Evolutionary conservation across 2,113 vertebrate genomes (phyloP).

Genomic region (Hassar affinis): DNA sequence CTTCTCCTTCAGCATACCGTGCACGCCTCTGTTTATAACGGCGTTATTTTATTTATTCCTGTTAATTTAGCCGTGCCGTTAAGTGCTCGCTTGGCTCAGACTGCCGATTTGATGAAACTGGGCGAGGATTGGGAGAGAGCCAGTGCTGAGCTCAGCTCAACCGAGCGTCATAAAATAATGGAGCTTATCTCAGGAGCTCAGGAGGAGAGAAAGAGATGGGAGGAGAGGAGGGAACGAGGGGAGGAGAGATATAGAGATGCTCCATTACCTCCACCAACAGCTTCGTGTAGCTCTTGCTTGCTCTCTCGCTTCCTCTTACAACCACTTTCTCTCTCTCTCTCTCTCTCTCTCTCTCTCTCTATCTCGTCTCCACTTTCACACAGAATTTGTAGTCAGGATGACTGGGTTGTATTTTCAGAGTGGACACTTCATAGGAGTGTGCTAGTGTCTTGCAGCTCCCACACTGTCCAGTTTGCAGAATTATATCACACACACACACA

Average conservation of each 20-base stretch:
- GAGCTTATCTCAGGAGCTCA: constrained; percentile 66
- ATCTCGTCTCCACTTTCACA: neutral
- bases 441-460: neutral
- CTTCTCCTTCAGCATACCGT: neutral
- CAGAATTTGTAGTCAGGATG: constrained; percentile 17
- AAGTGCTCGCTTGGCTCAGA: constrained; percentile 55
- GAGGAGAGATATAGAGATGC: constrained; percentile 47
- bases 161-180: constrained; percentile 75
- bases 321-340: constrained; percentile 5
- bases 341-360: neutral
- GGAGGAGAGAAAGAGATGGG: constrained; percentile 47
- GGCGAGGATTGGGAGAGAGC: constrained; percentile 46
- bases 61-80: constrained; percentile 51
- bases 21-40: constrained; percentile 24
- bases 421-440: constrained; percentile 5
- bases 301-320: neutral
- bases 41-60: constrained; percentile 39
- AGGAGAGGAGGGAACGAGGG: constrained; percentile 11
- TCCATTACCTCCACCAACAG: constrained; percentile 11
- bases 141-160: constrained; percentile 63
- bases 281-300: neutral
- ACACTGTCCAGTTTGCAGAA: neutral
- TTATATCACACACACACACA: neutral
- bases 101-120: constrained; percentile 39
- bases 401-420: constrained; percentile 19